phyloP scores from a whole-genome alignment of 2,113 vertebrate genomes.

The Tyrannus savana region DNA sequence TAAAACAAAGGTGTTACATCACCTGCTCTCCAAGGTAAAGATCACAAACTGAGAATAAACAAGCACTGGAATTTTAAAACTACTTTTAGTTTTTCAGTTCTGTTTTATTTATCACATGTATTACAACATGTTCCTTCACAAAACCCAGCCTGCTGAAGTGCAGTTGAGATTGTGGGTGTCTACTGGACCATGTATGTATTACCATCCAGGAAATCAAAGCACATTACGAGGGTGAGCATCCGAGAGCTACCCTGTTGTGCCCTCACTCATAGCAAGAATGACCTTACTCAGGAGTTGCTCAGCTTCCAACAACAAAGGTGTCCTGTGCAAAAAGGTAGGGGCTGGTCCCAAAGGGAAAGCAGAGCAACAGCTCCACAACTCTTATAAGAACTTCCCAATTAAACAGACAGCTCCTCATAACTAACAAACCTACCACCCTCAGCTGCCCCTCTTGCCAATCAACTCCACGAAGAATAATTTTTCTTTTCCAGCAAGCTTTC shows the following conservation, averaged over 20 bases:
- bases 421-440: neutral
- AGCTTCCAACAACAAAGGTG: neutral
- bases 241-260: neutral
- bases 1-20: neutral
- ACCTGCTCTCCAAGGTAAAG: neutral
- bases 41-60: neutral
- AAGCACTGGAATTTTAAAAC: neutral
- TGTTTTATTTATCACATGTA: neutral
- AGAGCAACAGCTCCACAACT: neutral
- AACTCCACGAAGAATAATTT: neutral
- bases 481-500: neutral
- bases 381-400: neutral
- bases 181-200: neutral
- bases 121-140: neutral
- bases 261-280: neutral
- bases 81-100: neutral
- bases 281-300: neutral
- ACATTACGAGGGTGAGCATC: neutral
- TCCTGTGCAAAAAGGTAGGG: neutral
- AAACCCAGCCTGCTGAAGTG: neutral
- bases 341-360: neutral
- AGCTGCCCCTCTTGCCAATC: neutral
- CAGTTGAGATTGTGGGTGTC: neutral
- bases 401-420: neutral
- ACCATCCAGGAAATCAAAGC: neutral